Percentiles rank a stretch among this genome's conserved stretches.
phyloP scores from a whole-genome alignment of 1,140 invertebrate species.

The Drosophila auraria region DNA sequence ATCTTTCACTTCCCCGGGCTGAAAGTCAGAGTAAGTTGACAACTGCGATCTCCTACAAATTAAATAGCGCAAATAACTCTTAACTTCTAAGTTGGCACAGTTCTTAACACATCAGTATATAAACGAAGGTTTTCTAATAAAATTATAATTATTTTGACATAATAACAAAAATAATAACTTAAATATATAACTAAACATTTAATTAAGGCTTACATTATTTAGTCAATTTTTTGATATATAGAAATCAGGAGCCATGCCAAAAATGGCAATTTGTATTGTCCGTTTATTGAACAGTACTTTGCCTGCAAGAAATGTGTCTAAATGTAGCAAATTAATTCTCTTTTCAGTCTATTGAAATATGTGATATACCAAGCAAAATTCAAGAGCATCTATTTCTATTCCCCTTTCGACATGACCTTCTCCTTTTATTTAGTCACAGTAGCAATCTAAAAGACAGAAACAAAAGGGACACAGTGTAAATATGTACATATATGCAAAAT shows the following conservation, averaged over 20 bases:
- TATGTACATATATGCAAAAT: background rate
- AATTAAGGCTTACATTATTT: no score
- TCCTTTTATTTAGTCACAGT: background rate
- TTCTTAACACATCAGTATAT: no score
- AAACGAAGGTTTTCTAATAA: no score
- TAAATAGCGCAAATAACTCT: background rate
- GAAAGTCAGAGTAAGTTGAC: slow-evolving; percentile 89
- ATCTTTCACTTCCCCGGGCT: slow-evolving; percentile 91
- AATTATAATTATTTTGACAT: no score
- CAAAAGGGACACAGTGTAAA: background rate
- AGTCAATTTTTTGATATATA: no score
- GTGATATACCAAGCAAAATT: no score
- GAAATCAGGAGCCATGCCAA: no score
- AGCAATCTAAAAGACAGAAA: background rate
- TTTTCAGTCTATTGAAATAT: background rate
- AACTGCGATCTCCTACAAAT: background rate
- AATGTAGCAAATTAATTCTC: background rate
- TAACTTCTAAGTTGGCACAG: no score
- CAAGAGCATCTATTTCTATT: no score
- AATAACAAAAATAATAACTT: background rate
- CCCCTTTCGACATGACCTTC: background rate
- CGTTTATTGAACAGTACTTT: background rate
- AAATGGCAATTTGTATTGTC: background rate
- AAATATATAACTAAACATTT: background rate
- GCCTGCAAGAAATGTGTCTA: no score